phyloP scores from a whole-genome alignment of 2,888 invertebrate genomes.

The Opisthograptis luteolata region DNA sequence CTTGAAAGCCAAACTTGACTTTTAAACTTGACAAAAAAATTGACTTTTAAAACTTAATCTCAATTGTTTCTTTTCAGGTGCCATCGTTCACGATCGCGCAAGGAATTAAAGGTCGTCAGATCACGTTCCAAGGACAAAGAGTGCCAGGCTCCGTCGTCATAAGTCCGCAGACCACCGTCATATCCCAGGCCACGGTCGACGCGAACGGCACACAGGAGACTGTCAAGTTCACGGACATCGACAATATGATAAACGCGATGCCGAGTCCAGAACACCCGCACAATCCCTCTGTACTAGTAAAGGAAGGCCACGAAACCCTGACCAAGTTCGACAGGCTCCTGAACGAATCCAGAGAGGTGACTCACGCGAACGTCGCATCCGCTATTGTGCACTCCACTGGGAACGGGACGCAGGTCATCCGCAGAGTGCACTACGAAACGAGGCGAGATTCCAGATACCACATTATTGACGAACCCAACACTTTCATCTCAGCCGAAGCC shows the following conservation, averaged over 20 bases:
- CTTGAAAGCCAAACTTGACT: too few species aligned
- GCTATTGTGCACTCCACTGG: constrained; percentile 70
- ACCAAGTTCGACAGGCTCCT: constrained; percentile 67
- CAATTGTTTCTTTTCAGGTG: constrained; percentile 56
- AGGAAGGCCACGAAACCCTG: constrained; percentile 57
- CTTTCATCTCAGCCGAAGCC: constrained; percentile 59
- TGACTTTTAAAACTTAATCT: too few species aligned
- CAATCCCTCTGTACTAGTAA: constrained; percentile 58
- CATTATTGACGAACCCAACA: constrained; percentile 62
- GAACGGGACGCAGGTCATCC: constrained; percentile 74
- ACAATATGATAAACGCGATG: constrained; percentile 67
- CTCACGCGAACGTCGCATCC: constrained; percentile 66
- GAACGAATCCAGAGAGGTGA: constrained; percentile 65
- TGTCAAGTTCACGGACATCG: constrained; percentile 67
- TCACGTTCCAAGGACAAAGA: constrained; percentile 70
- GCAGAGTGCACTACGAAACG: constrained; percentile 46
- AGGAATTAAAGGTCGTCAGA: constrained; percentile 67
- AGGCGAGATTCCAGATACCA: constrained; percentile 50
- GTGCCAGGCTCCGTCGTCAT: constrained; percentile 74
- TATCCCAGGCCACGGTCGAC: constrained; percentile 67
- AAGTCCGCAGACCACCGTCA: constrained; percentile 73
- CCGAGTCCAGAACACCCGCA: constrained; percentile 44
- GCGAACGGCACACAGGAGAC: constrained; percentile 45
- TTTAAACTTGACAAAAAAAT: too few species aligned
- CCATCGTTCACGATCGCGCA: constrained; percentile 68